Percentiles rank a stretch among this genome's conserved stretches.
These are phyloP conservation scores for Nasonia oneida DNA, from an alignment of 2,888 invertebrate genomes.

Conservation along the genomic window DNA sequence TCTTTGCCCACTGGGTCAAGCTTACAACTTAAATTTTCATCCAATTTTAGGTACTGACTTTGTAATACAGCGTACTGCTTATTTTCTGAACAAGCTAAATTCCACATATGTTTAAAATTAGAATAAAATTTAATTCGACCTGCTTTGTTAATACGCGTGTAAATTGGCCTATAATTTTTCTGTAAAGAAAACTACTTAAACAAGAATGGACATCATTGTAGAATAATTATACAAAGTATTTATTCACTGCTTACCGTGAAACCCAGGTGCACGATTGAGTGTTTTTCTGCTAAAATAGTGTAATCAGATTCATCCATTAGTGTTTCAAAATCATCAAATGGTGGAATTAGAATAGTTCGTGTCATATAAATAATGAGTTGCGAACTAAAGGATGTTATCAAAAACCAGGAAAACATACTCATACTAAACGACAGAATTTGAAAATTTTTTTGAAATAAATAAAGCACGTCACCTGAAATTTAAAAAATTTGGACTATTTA, in stretches of 20 bases:
- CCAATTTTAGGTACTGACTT: constrained; percentile 58
- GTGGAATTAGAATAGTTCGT: constrained; percentile 57
- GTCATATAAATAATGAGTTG: constrained; percentile 65
- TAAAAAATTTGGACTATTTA: neutral
- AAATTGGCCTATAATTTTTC: constrained; percentile 41
- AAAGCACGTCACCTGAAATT: constrained; percentile 36
- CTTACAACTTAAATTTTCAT: constrained; percentile 49
- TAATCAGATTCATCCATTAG: constrained; percentile 64
- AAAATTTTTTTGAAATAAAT: constrained; percentile 37
- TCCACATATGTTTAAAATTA: constrained; percentile 56
- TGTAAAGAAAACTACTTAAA: neutral
- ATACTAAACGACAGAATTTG: constrained; percentile 49
- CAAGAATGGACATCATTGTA: neutral
- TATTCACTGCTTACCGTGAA: constrained; percentile 61
- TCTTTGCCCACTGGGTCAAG: constrained; percentile 56
- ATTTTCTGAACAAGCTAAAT: constrained; percentile 54
- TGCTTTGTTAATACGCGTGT: neutral
- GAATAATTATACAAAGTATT: too few relatives aligned
- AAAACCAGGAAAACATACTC: constrained; percentile 65
- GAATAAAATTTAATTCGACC: constrained; percentile 28
- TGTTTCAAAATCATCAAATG: constrained; percentile 64
- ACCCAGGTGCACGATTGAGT: constrained; percentile 52
- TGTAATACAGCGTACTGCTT: constrained; percentile 50
- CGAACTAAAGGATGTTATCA: constrained; percentile 63
- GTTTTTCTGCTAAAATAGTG: constrained; percentile 55